phyloP scores from a whole-genome alignment of 2,888 invertebrate species.

The Macroteleia sp. region DNA sequence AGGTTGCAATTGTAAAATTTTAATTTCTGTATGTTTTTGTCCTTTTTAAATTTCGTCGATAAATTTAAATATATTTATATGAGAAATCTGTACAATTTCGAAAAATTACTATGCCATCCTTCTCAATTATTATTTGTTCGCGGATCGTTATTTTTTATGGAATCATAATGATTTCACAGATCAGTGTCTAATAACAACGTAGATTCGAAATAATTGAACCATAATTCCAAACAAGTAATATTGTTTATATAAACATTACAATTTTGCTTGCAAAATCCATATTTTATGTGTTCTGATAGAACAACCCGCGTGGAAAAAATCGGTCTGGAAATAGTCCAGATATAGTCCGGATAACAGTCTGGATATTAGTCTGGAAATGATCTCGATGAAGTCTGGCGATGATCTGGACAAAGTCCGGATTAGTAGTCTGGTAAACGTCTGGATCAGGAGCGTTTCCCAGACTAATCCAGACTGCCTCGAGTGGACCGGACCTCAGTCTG shows the following conservation, averaged over 20 bases:
- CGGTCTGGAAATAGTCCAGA: too few species aligned
- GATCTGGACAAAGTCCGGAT: too few species aligned
- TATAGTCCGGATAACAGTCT: too few species aligned
- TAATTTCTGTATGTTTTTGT: neutral
- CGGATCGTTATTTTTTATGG: neutral
- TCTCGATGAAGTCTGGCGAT: too few species aligned
- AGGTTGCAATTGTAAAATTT: neutral
- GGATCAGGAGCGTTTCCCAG: too few species aligned
- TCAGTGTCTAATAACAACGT: neutral
- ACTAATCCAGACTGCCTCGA: too few species aligned
- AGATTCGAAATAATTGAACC: neutral
- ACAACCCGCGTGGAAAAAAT: too few species aligned
- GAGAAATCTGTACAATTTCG: neutral
- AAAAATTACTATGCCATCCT: constrained; percentile 5
- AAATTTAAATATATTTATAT: neutral
- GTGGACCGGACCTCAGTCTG: too few species aligned
- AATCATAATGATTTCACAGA: constrained; percentile 21
- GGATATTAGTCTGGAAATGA: too few species aligned
- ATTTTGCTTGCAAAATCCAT: neutral
- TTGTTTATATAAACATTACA: neutral
- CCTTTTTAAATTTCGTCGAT: neutral
- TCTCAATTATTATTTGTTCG: constrained; percentile 17
- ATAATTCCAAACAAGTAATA: neutral
- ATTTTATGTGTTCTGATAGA: neutral
- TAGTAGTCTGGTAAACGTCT: too few species aligned